phyloP scores from a whole-genome alignment of 2,888 invertebrate genomes.

The Acrobasis consociella region DNA sequence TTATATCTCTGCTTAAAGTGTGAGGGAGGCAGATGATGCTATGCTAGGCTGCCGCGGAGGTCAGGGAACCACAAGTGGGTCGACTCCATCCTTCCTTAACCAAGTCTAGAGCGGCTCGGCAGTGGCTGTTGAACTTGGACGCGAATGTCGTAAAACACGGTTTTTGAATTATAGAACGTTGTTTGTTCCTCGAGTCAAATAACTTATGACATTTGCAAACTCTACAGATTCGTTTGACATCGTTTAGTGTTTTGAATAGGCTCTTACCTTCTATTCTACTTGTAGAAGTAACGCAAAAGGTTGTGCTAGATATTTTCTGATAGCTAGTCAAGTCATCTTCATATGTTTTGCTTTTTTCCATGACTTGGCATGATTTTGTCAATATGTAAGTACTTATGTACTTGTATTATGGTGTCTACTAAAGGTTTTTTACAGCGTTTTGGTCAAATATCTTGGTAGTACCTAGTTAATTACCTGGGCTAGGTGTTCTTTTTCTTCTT shows the following conservation, averaged over 20 bases:
- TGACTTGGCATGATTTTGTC: too few relatives aligned
- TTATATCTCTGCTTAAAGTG: constrained; percentile 31
- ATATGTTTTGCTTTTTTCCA: too few relatives aligned
- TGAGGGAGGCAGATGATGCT: constrained; percentile 50
- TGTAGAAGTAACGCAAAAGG: neutral
- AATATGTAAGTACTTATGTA: too few relatives aligned
- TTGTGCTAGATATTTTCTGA: too few relatives aligned
- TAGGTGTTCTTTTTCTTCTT: too few relatives aligned
- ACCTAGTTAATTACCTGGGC: too few relatives aligned
- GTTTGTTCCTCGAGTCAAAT: constrained; percentile 38
- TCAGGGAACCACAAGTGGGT: constrained; percentile 82
- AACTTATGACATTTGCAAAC: constrained; percentile 35
- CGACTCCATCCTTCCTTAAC: constrained; percentile 77
- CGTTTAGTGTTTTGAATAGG: constrained; percentile 26
- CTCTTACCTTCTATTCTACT: neutral
- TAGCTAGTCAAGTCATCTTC: too few relatives aligned
- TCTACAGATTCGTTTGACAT: constrained; percentile 27
- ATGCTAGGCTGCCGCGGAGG: constrained; percentile 76
- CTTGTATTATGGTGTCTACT: too few relatives aligned
- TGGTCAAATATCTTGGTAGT: too few relatives aligned
- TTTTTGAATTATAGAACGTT: constrained; percentile 66
- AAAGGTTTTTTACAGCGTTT: too few relatives aligned
- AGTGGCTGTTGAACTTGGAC: constrained; percentile 75
- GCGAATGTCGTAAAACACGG: constrained; percentile 66
- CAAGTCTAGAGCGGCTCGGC: constrained; percentile 54